Conservation (phyloP, 1,140 invertebrate genomes). For the Vanessa atalanta region DNA sequence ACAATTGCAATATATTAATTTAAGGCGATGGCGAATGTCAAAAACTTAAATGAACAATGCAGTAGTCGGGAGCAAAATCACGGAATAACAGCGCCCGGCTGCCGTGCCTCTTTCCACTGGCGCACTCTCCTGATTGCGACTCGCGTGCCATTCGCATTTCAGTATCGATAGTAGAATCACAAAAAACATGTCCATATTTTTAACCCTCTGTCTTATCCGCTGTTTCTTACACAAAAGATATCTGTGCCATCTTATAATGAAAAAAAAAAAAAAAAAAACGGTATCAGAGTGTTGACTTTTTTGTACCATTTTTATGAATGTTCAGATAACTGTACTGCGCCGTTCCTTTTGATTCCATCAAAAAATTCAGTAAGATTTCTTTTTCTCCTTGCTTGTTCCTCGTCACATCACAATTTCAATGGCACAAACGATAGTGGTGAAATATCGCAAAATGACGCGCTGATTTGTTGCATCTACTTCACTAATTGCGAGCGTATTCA, state of each 20-base stretch:
- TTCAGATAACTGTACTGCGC: too few species aligned
- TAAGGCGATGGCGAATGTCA: neutral
- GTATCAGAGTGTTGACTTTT: too few species aligned
- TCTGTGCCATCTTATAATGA: neutral
- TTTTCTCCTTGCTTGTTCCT: neutral
- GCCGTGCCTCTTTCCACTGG: constrained; percentile 30
- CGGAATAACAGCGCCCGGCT: constrained; percentile 18
- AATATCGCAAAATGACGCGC: neutral
- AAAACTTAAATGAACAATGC: constrained; percentile 34
- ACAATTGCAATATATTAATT: neutral
- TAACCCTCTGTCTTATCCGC: neutral
- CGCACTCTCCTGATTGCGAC: constrained; percentile 67
- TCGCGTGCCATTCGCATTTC: constrained; percentile 62
- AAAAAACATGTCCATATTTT: constrained; percentile 12
- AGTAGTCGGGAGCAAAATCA: constrained; percentile 27
- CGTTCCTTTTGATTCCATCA: too few species aligned
- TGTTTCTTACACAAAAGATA: neutral
- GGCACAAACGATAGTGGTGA: neutral
- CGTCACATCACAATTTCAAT: neutral
- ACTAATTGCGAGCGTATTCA: neutral
- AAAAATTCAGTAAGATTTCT: neutral
- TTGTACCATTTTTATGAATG: too few species aligned
- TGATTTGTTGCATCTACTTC: constrained; percentile 3
- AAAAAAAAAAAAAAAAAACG: too few species aligned
- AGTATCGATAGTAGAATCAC: constrained; percentile 51